These are phyloP conservation scores for Microctenopoma stevenorrisi DNA, from an alignment of 2,797 vertebrate genomes.

Conservation along the genomic window DNA sequence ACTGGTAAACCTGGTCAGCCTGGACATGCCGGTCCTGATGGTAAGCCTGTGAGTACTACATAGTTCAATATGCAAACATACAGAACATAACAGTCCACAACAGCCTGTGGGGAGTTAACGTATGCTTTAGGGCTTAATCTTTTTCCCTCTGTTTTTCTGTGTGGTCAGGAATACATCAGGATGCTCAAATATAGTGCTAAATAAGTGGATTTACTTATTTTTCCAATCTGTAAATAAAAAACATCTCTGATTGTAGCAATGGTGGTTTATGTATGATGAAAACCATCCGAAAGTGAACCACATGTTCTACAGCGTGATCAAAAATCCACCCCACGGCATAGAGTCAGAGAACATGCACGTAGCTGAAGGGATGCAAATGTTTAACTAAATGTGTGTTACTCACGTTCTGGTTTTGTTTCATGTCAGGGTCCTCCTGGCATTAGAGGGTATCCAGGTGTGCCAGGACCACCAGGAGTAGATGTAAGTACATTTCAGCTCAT, in stretches of 20 bases:
- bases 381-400: slow-evolving; percentile 37
- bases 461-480: slow-evolving; percentile 88
- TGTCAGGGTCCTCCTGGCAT: slow-evolving; percentile 89
- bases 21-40: slow-evolving; percentile 97
- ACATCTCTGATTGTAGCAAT: slow-evolving; percentile 55
- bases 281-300: slow-evolving; percentile 61
- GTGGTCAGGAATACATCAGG: slow-evolving; percentile 35
- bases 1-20: slow-evolving; percentile 87
- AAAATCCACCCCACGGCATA: slow-evolving; percentile 34
- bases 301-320: slow-evolving; percentile 53
- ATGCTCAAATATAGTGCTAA: slow-evolving; percentile 35
- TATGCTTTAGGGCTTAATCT: slow-evolving; percentile 32
- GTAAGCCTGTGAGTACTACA: slow-evolving; percentile 99
- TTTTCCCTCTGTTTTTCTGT: slow-evolving; percentile 29
- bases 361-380: slow-evolving; percentile 39
- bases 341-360: slow-evolving; percentile 39
- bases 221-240: slow-evolving; percentile 49
- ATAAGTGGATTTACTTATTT: slow-evolving; percentile 47
- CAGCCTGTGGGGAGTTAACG: slow-evolving; percentile 35
- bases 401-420: slow-evolving; percentile 19
- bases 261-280: slow-evolving; percentile 49
- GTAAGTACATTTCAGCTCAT: slow-evolving; percentile 73
- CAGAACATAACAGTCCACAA: slow-evolving; percentile 51
- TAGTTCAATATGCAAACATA: slow-evolving; percentile 89
- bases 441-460: slow-evolving; percentile 87